Evolutionary conservation across 2,888 invertebrate genomes (phyloP).

Genomic region (Apamea crenata): DNA sequence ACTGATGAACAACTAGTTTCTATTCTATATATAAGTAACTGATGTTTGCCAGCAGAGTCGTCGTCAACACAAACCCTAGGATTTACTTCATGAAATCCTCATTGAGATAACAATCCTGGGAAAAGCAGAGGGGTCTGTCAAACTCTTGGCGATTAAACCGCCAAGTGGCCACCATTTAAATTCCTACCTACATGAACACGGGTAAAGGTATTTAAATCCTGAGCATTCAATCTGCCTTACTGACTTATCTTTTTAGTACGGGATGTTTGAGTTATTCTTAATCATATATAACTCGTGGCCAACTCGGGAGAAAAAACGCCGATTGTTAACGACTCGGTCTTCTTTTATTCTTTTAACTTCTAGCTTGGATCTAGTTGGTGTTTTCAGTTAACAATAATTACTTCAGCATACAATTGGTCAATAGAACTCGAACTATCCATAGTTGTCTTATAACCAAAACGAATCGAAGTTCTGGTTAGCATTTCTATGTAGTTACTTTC

Average conservation of each 20-base stretch:
- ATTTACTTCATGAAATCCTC: no score
- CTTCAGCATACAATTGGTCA: not conserved
- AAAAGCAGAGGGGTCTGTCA: not conserved
- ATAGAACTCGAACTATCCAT: not conserved
- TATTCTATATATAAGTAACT: not conserved
- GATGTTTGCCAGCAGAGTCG: no score
- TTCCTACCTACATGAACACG: no score
- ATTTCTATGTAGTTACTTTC: not conserved
- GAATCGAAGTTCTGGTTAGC: not conserved
- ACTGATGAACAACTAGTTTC: slow-evolving; percentile 7
- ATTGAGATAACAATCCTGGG: not conserved
- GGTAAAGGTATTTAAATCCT: not conserved
- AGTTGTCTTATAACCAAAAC: not conserved
- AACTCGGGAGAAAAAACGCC: no score
- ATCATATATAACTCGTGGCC: not conserved
- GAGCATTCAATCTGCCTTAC: not conserved
- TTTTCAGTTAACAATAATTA: not conserved
- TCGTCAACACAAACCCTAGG: not conserved
- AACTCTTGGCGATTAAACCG: not conserved
- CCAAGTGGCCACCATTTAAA: not conserved
- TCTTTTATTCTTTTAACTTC: not conserved
- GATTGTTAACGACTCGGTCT: not conserved
- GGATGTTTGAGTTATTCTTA: not conserved
- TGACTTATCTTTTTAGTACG: not conserved
- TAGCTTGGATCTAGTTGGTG: not conserved